Conservation (phyloP, 2,797 vertebrate species). For the Melanogrammus aeglefinus region DNA sequence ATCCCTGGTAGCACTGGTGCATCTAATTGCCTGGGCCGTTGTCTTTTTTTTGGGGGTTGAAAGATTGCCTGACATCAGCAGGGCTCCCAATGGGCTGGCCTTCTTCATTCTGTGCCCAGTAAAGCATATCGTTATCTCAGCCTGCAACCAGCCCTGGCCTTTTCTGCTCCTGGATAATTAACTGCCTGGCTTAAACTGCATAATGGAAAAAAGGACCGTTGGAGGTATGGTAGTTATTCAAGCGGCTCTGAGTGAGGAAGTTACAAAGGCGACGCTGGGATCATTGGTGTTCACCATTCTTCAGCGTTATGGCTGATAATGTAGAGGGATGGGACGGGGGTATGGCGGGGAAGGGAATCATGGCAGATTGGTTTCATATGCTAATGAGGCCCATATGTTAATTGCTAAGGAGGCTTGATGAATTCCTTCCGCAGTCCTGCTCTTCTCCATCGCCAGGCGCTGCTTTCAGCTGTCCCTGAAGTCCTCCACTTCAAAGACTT, state of each 20-base stretch:
- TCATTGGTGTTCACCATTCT: slow-evolving; percentile 55
- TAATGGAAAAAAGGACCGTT: slow-evolving; percentile 70
- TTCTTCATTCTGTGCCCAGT: slow-evolving; percentile 76
- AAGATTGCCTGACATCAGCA: slow-evolving; percentile 75
- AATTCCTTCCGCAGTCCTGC: slow-evolving; percentile 50
- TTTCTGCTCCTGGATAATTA: slow-evolving; percentile 77
- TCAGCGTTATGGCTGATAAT: slow-evolving; percentile 53
- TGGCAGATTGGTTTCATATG: slow-evolving; percentile 66
- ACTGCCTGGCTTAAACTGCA: slow-evolving; percentile 77
- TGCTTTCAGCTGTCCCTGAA: slow-evolving; percentile 55
- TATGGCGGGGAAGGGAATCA: slow-evolving; percentile 52
- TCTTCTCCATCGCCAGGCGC: slow-evolving; percentile 37
- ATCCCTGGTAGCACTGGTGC: slow-evolving; percentile 74
- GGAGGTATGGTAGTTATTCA: slow-evolving; percentile 70
- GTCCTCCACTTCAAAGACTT: slow-evolving; percentile 63
- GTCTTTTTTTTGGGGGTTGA: slow-evolving; percentile 59
- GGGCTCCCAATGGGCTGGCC: slow-evolving; percentile 67
- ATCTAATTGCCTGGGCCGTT: slow-evolving; percentile 75
- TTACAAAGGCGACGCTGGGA: slow-evolving; percentile 60
- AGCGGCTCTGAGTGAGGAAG: slow-evolving; percentile 56
- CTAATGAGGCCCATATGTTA: slow-evolving; percentile 74
- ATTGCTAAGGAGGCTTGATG: slow-evolving; percentile 65
- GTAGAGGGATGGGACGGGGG: slow-evolving; percentile 50
- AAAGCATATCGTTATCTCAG: slow-evolving; percentile 78
- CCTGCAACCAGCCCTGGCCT: slow-evolving; percentile 72